Evolutionary conservation across 1,140 invertebrate species (phyloP).

Genomic region (Oppia nitens): DNA sequence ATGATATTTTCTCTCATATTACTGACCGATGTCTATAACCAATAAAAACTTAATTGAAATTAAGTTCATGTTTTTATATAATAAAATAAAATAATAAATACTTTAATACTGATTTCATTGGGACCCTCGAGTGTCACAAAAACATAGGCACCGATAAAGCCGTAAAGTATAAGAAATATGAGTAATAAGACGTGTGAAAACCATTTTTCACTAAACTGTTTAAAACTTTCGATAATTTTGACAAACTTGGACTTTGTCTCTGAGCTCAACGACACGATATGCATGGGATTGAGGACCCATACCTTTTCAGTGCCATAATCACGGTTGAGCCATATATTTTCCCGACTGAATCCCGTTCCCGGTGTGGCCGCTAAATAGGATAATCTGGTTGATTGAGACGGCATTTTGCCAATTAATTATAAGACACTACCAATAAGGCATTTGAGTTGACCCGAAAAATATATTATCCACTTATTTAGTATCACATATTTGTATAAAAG

Average conservation of each 20-base stretch:
- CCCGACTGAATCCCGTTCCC: slow-evolving; percentile 5
- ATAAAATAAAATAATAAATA: slow-evolving; percentile 32
- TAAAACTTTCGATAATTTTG: slow-evolving; percentile 24
- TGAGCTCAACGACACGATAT: slow-evolving; percentile 21
- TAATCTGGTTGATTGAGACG: background rate
- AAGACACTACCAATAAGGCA: background rate
- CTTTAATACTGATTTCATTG: slow-evolving; percentile 33
- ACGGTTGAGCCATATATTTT: background rate
- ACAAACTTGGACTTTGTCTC: slow-evolving; percentile 21
- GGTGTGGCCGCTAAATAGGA: background rate
- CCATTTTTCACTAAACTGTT: slow-evolving; percentile 57
- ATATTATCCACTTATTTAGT: too few species aligned
- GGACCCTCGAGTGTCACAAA: slow-evolving; percentile 50
- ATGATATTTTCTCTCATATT: slow-evolving; percentile 44
- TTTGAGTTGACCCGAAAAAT: background rate
- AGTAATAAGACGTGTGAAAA: slow-evolving; percentile 72
- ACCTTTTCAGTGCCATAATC: slow-evolving; percentile 1
- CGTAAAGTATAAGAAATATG: slow-evolving; percentile 54
- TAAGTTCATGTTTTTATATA: slow-evolving; percentile 48
- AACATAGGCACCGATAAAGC: slow-evolving; percentile 51
- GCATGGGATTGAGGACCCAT: slow-evolving; percentile 22
- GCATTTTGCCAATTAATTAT: background rate
- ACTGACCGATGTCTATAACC: slow-evolving; percentile 11
- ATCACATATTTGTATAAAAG: too few species aligned
- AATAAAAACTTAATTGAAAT: slow-evolving; percentile 36